Base-by-base conservation (phyloP, 2,888 invertebrate species). In the Junonia oenone region DNA sequence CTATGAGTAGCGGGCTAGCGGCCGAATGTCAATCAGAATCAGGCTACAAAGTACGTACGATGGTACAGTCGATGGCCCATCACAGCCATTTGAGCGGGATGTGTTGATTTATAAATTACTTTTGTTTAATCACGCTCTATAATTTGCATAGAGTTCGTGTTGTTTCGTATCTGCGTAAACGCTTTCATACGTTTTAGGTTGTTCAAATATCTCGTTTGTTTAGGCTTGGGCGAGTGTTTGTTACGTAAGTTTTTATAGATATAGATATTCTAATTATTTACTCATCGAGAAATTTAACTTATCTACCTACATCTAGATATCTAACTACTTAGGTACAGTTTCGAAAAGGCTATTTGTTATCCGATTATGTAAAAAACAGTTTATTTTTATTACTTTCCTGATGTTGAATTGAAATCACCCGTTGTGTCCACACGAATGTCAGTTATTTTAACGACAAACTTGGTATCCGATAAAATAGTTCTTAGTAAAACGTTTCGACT, bases 391-490 rank as follows among this genome's bases (percentile, higher is more conserved):
- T 14, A 13, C 6, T 13, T 13, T 4, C 14, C 35, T 13, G 4
- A 35, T 35, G 0, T 35, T 6, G 6, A 35, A 6, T 5, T 35
- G 2, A 13, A 35, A 5, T 35, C 13, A 35, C 35, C 35, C 13
- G 14, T 14, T 14, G 6, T 35, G 13, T 6, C 13, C 0, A 35
- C 1, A 35, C 5, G 14, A 35, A 13, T 35, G 13, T 38, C 17
- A 15, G n/a, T 43, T 19, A 37, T 51, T 45, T 45, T 45, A 51
- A 37, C 35, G n/a, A n/a, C n/a, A 40, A 40, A 22, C 11, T 11
- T 11, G n/a, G 43, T 43, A 43, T 43, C 11, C 22, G 19, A 22
- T 22, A 22, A n/a, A 22, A 43, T 40, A 40, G 8, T 26, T 13
- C 22, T 13, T 13, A 43, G 43, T 43, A 19, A 40, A 40, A 43